Percentiles rank a stretch among this genome's conserved stretches.
phyloP scores from a whole-genome alignment of 2,888 invertebrate genomes.

The Steinernema hermaphroditum region DNA sequence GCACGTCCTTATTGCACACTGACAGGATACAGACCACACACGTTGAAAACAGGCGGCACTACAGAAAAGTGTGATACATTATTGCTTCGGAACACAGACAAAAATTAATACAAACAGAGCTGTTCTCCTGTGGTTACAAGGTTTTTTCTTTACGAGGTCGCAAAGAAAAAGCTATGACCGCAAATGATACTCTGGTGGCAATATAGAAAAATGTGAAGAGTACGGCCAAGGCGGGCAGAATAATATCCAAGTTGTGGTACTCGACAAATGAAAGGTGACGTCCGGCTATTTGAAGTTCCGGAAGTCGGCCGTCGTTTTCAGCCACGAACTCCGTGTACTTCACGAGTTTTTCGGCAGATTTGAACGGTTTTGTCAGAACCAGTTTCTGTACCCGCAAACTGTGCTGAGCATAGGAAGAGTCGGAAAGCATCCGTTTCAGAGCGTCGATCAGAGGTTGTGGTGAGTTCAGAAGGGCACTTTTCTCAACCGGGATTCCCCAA shows the following conservation, averaged over 20 bases:
- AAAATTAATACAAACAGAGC: no score
- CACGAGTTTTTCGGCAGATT: slow-evolving; percentile 4
- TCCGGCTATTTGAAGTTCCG: slow-evolving; percentile 32
- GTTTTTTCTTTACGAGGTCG: slow-evolving; percentile 10
- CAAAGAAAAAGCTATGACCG: not conserved
- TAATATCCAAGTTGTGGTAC: slow-evolving; percentile 33
- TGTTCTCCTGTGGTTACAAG: no score
- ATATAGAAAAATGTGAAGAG: not conserved
- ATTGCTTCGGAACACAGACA: no score
- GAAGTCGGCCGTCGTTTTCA: slow-evolving; percentile 28
- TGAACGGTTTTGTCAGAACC: slow-evolving; percentile 27
- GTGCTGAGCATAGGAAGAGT: not conserved
- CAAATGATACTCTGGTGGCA: not conserved
- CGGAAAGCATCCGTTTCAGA: not conserved
- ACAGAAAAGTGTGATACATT: no score
- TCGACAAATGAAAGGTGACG: slow-evolving; percentile 12
- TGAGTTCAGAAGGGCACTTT: slow-evolving; percentile 19
- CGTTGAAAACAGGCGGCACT: no score
- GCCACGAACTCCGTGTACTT: slow-evolving; percentile 29
- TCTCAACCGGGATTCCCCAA: slow-evolving; percentile 35
- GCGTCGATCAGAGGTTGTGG: not conserved
- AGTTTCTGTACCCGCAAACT: slow-evolving; percentile 8
- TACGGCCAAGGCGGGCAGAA: not conserved
- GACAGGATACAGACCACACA: no score
- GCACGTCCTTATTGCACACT: no score